Base-by-base conservation (phyloP, 2,888 invertebrate genomes). In the Ephialtes manifestator region DNA sequence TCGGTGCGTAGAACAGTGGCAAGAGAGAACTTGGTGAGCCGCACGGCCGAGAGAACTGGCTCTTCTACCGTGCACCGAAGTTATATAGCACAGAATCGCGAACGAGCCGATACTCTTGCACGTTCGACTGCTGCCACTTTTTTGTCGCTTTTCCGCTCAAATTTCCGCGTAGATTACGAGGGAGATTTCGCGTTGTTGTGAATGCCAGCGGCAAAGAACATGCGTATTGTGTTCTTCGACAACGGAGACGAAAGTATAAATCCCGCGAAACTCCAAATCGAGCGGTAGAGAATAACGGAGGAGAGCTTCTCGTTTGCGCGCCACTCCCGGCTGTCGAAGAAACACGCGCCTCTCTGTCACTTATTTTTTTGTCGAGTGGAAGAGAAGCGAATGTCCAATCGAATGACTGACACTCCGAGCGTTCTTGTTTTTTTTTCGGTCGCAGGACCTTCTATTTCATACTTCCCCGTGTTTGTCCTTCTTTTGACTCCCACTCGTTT, bases 1-100 rank as follows among this genome's bases (percentile, higher is more conserved):
- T 92, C 81, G 92, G 92, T 70, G 89, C 89, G 90, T 92, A 90
- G 82, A 76, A 74, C 48, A 76, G 74, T 76, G 70, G 68, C 35
- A 4, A 43, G 43, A 75, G 80, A 51, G 5, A 48, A 74, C 39
- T 39, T 10, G 39, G 39, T 39, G 67, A 75, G 79, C 75, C 82
- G 84, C 78, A 84, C 84, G 75, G 78, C 53, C 81, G 74, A 71
- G 46, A 81, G 68, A 74, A 78, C 76, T 28, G 67, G 28, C 68
- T 53, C 76, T 39, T n/a, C 55, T 24, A 63, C 63, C 63, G 39
- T 31, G 24, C 24, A 15, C 60, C 31, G 31, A 3, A 51, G n/a
- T 51, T 51, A 51, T 51, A 51, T 51, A 51, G 18, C 51, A 7
- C 51, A 51, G 18, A 39, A 39, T 10, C 10, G 18, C 51, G n/a